These are phyloP conservation scores for Euglossa dilemma DNA, from an alignment of 1,140 invertebrate genomes.

Conservation along the genomic window DNA sequence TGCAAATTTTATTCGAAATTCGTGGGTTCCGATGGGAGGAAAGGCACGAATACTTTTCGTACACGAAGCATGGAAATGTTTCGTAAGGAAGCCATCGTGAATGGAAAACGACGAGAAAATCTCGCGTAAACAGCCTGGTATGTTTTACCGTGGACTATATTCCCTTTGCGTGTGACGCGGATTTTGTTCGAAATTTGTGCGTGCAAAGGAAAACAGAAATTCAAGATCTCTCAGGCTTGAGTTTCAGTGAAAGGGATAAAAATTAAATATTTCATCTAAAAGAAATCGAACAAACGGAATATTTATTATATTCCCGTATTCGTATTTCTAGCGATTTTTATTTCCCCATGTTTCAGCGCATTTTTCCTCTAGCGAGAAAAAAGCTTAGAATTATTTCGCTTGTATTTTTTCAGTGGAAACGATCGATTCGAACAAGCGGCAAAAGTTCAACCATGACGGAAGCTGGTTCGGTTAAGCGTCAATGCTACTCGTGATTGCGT, in stretches of 20 bases:
- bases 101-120: background rate
- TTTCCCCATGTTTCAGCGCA: background rate
- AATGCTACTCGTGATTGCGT: no score
- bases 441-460: background rate
- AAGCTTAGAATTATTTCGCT: background rate
- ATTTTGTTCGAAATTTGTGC: slow-evolving; percentile 1
- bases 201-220: background rate
- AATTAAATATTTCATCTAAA: no score
- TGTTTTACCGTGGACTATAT: background rate
- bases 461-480: background rate
- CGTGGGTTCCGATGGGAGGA: background rate
- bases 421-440: background rate
- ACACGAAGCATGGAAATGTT: background rate
- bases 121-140: background rate
- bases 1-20: background rate
- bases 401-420: background rate
- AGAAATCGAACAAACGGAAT: no score
- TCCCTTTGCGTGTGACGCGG: background rate
- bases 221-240: background rate
- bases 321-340: background rate
- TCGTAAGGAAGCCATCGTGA: background rate
- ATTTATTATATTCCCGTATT: no score
- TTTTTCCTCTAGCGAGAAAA: background rate
- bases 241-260: background rate
- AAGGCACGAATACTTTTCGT: background rate